Evolutionary conservation across 2,888 invertebrate genomes (phyloP).

Genomic region (Schizotus pectinicornis): DNA sequence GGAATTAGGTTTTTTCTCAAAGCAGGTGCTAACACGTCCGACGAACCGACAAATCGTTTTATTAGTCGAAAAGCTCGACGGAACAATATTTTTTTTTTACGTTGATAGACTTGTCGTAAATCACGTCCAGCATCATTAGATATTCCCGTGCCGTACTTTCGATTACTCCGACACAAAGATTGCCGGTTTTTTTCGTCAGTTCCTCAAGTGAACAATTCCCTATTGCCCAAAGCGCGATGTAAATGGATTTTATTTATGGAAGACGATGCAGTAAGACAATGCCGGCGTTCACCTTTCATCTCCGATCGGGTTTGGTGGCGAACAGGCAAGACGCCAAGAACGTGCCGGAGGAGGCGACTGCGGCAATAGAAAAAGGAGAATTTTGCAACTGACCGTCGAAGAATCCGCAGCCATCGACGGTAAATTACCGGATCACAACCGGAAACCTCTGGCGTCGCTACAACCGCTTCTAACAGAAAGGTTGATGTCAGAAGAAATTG

Average conservation of each 20-base stretch:
- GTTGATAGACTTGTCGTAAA: not conserved
- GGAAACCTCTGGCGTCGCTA: too few species aligned
- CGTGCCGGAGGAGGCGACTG: not conserved
- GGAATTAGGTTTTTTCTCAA: not conserved
- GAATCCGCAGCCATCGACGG: not conserved
- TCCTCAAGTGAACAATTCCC: conserved; percentile 5
- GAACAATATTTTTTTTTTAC: not conserved
- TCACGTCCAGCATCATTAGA: conserved; percentile 7
- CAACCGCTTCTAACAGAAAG: too few species aligned
- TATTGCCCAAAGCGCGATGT: conserved; percentile 1
- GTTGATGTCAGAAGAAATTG: too few species aligned
- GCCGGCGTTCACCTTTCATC: conserved; percentile 2
- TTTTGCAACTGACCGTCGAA: not conserved
- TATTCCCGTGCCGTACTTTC: not conserved
- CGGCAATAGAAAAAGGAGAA: not conserved
- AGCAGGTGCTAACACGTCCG: conserved; percentile 3
- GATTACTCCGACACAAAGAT: not conserved
- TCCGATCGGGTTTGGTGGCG: not conserved
- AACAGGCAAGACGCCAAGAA: not conserved
- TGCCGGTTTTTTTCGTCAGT: not conserved
- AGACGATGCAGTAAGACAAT: conserved; percentile 3
- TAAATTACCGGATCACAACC: too few species aligned
- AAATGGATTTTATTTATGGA: not conserved
- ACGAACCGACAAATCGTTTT: not conserved
- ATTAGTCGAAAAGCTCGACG: not conserved